phyloP scores from a whole-genome alignment of 2,888 invertebrate genomes.

The Phasia obesa region DNA sequence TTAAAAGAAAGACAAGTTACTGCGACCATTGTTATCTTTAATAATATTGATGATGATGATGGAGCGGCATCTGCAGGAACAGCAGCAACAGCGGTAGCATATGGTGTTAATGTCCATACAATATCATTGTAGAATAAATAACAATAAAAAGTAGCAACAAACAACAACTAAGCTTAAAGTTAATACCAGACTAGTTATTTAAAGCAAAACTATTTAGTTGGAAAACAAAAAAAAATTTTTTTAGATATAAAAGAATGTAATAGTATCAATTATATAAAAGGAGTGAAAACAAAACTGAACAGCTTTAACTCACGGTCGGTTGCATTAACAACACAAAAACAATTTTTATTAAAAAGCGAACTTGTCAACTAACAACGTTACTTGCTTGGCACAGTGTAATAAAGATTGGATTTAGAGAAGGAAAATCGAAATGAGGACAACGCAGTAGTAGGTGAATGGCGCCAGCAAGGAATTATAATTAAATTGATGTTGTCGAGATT shows the following conservation, averaged over 20 bases:
- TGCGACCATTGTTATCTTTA: too few relatives aligned
- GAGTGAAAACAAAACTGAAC: neutral
- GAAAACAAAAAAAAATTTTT: conserved; percentile 1
- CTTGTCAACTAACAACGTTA: neutral
- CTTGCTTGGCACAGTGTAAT: neutral
- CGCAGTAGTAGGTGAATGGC: conserved; percentile 34
- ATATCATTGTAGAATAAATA: conserved; percentile 41
- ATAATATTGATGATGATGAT: neutral
- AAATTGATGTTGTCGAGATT: conserved; percentile 21
- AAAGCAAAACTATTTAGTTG: conserved; percentile 31
- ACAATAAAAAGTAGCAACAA: conserved; percentile 5
- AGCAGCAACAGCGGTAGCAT: conserved; percentile 26
- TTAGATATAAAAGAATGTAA: neutral
- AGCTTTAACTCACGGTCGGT: conserved; percentile 43
- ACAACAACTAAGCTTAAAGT: conserved; percentile 16
- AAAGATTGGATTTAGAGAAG: conserved; percentile 24
- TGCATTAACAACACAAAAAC: conserved; percentile 24
- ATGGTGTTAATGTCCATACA: conserved; percentile 63
- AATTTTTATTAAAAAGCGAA: neutral
- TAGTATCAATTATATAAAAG: conserved; percentile 25
- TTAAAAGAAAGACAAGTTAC: neutral
- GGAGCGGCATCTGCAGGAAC: neutral
- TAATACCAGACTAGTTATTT: conserved; percentile 4
- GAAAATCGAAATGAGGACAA: conserved; percentile 23
- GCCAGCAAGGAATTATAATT: conserved; percentile 41